Evolutionary conservation across 2,797 vertebrate species (phyloP), one percentile per base, ranked within the genome.

Genomic region (Sandelia bainsii): DNA sequence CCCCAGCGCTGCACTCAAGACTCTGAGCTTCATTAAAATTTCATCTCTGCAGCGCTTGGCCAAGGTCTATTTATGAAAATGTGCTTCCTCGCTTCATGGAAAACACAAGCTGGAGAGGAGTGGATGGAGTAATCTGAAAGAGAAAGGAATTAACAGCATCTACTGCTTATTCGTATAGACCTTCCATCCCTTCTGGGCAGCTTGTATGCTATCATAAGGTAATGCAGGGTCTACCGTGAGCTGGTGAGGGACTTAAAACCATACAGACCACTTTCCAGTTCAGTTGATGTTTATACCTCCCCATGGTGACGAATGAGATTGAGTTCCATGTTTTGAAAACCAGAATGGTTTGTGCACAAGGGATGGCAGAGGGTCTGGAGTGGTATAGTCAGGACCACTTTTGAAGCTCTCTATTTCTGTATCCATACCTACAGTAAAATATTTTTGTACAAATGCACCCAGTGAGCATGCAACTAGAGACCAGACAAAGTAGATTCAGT

Each of bases 51-150:
- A 94, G 94, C 93, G 95, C 96, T 95, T 93, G 95, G 95, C 95
- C 96, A 96, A 96, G 96, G 96, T 96, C 96, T 97, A 96, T 97
- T 97, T 97, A 97, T 97, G 96, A 97, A 96, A 97, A 97, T 96
- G 96, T 86, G 95, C 93, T 96, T 95, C 95, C 95, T 90, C 91
- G 92, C 96, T 94, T 93, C 94, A 82, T 90, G 94, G 94, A 94
- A 95, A 95, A 94, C 93, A 94, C 92, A 85, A 93, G 90, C 90
- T 85, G 80, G 87, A 90, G 88, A 94, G 89, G 82, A 93, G 94
- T 86, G 88, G 89, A 91, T 81, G 86, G 86, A 87, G 82, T 88
- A 90, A 93, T 89, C 83, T 93, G 85, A 82, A 80, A 88, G 81
- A 78, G 76, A 52, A 82, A 77, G 81, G 88, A 92, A 93, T 92